Percentiles rank a stretch among this genome's conserved stretches.
These are phyloP conservation scores for Dryobota labecula DNA, from an alignment of 2,888 invertebrate species.

Conservation along the genomic window DNA sequence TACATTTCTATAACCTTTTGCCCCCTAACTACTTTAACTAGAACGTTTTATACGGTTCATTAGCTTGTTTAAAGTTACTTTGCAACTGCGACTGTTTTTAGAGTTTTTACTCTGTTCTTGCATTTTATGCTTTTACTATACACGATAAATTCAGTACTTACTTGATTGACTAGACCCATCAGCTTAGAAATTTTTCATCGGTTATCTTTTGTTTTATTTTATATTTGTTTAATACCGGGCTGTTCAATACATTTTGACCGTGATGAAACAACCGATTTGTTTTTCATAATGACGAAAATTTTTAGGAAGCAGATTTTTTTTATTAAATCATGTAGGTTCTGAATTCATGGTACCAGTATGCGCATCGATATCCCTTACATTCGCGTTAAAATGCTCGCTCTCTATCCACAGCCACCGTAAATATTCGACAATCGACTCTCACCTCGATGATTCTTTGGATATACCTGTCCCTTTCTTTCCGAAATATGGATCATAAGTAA, in stretches of 20 bases:
- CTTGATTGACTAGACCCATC: neutral
- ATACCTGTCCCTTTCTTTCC: conserved; percentile 33
- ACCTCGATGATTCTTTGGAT: neutral
- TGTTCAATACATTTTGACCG: neutral
- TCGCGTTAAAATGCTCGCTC: neutral
- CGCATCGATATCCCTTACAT: neutral
- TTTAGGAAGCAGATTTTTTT: no score
- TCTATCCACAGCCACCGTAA: neutral
- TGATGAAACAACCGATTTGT: neutral
- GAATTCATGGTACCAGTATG: neutral
- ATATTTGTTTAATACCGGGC: neutral
- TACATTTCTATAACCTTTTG: neutral
- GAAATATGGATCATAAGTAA: conserved; percentile 14
- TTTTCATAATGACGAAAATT: neutral
- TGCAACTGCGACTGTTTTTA: neutral
- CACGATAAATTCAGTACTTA: neutral
- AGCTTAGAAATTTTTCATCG: neutral
- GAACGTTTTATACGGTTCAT: neutral
- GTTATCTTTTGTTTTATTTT: neutral
- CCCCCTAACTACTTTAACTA: neutral
- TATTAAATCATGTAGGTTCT: neutral
- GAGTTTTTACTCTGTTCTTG: neutral
- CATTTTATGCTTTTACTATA: neutral
- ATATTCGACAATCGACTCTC: conserved; percentile 19
- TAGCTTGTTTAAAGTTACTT: neutral